Base-by-base conservation (phyloP, 2,888 invertebrate species). In the Hypolimnas misippus region DNA sequence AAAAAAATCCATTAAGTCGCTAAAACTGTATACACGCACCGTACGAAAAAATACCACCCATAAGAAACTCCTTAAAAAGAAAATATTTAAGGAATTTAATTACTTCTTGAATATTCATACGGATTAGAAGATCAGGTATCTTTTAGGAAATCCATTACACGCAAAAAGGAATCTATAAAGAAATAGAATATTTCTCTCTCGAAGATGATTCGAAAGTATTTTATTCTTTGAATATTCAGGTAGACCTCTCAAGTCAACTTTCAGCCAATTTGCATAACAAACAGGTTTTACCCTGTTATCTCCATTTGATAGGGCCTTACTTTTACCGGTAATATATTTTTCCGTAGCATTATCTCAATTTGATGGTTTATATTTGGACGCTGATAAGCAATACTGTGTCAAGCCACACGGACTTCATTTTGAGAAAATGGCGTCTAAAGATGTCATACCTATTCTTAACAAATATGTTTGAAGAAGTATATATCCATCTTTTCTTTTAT, bases 261-360 rank as follows among this genome's bases (percentile, higher is more conserved):
- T 59, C 53, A 59, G 46, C 52, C 52, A 57, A 62, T 62, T 62
- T 53, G 49, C 62, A 57, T 57, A 25, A 62, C 53, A 62, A 62
- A 62, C 57, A 53, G 57, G 49, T 46, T 19, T 29, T 52, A 53
- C 35, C 57, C 53, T 52, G 12, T 29, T 52, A 53, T 46, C 57
- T 46, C 12, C 59, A 59, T 59, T 59, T 53, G 59, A 53, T 49
- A 49, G 49, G 49, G 29, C 14, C 29, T 49, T 29, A 25, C 25
- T 29, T 25, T 49, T 49, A 29, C 49, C 25, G 49, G 29, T 49
- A 49, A 49, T 49, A 29, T 49, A 29, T 49, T 49, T 49, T 8
- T 16, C 3, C 29, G 14, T 49, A 29, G 14, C 14, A 49, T 29
- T 49, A 49, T 46, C 12, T 19, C 21, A 46, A 46, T 46, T 46